Percentiles rank a stretch among this genome's conserved stretches.
phyloP scores from a whole-genome alignment of 53 echinoderm and acorn worm species.

The Echinometra lucunter region DNA sequence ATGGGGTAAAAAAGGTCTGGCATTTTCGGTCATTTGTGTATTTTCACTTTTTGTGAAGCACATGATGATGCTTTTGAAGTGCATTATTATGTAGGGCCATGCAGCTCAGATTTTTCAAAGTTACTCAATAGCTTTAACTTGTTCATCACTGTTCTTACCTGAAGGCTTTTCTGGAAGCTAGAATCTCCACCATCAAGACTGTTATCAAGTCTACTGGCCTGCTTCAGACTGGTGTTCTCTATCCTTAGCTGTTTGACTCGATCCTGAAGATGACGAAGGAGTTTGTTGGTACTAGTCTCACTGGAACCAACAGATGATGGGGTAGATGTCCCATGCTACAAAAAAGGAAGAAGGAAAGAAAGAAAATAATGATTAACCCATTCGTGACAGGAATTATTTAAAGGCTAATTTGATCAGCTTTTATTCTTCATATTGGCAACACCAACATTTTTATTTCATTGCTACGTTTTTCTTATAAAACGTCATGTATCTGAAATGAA shows the following conservation, averaged over 20 bases:
- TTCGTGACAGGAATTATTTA: no score
- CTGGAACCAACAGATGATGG: constrained; percentile 56
- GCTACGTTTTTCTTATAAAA: no score
- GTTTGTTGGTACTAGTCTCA: constrained; percentile 71
- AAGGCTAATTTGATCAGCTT: no score
- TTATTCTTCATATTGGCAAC: no score
- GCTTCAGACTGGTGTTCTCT: constrained; percentile 86
- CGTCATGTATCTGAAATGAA: no score
- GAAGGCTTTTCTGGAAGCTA: constrained; percentile 54
- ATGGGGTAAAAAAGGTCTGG: no score
- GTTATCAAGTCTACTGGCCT: constrained; percentile 62
- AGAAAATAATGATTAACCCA: not conserved
- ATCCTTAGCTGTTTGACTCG: constrained; percentile 86
- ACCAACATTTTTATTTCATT: no score
- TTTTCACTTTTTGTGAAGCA: no score
- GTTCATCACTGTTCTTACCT: not conserved
- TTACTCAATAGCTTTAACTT: not conserved
- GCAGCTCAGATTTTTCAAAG: no score
- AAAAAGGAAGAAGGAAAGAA: not conserved
- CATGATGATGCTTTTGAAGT: no score
- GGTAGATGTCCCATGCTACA: constrained; percentile 44
- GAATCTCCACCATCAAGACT: constrained; percentile 16
- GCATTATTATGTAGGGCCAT: no score
- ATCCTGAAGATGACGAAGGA: constrained; percentile 85
- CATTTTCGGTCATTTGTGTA: no score